Base-by-base conservation (phyloP, 2,113 vertebrate species). In the Haemorhous mexicanus region DNA sequence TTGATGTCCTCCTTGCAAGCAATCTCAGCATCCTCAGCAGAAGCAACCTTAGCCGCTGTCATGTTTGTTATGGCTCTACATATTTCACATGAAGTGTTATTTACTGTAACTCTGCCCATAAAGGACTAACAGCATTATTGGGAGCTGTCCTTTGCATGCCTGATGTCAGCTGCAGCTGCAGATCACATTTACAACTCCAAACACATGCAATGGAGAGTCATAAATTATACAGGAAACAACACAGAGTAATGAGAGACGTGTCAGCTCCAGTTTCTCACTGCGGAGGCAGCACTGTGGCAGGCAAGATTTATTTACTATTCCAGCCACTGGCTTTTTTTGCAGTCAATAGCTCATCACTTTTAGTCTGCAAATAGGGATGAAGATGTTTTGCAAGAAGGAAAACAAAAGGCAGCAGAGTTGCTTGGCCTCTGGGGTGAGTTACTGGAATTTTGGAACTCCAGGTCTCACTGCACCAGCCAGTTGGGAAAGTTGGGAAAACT, bases 251-350 rank as follows among this genome's bases (percentile, higher is more conserved):
- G 90, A 92, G 74, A 77, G 64, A 77, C 3, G 6, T 83, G 88
- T 88, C 90, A 80, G 70, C 72, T 85, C 75, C 5, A 55, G 75
- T 70, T 93, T 80, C 88, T 90, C 70, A 33, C 85, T 85, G 64
- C n/a, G 27, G 75, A 86, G 83, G 93, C 72, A 85, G 78, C 26
- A 3, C 37, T 13, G 46, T 85, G 72, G 58, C 81, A 58, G 17
- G 30, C 66, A 62, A 87, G 87, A 91, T 95, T 92, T 95, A 93
- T 95, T 93, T 90, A 90, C 92, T 90, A 26, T 47, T 64, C 85
- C 72, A 88, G 84, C 43, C 68, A 50, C 72, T 83, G 82, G 39
- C 73, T 91, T 70, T 56, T 56, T 63, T 53, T 49, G 67, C 49
- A 88, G 63, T 69, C 67, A 58, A 46, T 58, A 94, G 59, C 27